Percentiles rank a stretch among this genome's conserved stretches.
Conservation (phyloP, 1,140 invertebrate genomes). For the Calliphora vicina region DNA sequence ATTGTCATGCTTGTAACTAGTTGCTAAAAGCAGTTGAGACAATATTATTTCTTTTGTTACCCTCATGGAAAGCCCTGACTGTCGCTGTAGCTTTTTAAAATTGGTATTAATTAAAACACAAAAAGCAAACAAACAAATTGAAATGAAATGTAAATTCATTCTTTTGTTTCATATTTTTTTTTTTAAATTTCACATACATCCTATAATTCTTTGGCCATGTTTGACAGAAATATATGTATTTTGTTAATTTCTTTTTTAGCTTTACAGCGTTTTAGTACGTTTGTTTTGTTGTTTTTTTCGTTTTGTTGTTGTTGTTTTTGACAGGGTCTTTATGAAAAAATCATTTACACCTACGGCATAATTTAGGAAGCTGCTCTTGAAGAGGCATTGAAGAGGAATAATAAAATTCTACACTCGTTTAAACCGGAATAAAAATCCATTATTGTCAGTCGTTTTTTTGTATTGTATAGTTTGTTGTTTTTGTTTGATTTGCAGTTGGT, state of each 20-base stretch:
- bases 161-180: too few species aligned
- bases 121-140: too few species aligned
- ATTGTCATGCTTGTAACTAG: too few species aligned
- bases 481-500: background rate
- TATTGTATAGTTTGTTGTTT: background rate
- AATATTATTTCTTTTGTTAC: too few species aligned
- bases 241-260: background rate
- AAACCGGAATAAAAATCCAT: conserved; percentile 13
- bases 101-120: too few species aligned
- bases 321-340: background rate
- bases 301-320: background rate
- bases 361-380: background rate
- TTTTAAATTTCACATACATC: too few species aligned
- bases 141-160: too few species aligned
- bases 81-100: too few species aligned
- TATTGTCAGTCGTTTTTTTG: background rate
- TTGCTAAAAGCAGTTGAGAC: too few species aligned
- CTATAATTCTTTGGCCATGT: background rate
- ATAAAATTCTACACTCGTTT: conserved; percentile 16
- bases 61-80: too few species aligned
- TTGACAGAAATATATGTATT: background rate
- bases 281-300: too few species aligned
- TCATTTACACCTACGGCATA: background rate
- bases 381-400: conserved; percentile 15
- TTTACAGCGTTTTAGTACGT: background rate